phyloP scores from a whole-genome alignment of 2,113 vertebrate genomes.

The Otolemur garnettii region DNA sequence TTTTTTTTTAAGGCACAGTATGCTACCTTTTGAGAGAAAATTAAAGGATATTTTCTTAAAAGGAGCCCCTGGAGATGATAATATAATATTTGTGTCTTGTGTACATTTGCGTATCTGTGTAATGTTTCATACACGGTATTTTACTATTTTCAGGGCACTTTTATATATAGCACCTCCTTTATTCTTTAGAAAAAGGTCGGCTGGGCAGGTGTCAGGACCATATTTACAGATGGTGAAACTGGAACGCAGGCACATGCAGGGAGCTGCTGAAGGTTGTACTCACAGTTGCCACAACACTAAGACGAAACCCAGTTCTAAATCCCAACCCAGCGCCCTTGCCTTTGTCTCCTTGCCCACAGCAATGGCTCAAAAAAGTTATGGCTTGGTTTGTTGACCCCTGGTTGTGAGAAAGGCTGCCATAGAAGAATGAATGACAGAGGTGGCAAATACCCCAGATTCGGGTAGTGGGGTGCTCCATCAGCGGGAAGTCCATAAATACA shows the following conservation, averaged over 20 bases:
- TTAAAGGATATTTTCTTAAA: neutral
- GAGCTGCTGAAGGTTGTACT: neutral
- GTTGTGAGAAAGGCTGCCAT: neutral
- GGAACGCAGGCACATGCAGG: neutral
- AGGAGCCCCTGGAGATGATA: neutral
- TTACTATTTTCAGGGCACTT: conserved; percentile 12
- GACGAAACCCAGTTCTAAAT: neutral
- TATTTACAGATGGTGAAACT: neutral
- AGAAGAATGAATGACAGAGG: neutral
- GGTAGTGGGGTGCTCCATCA: neutral
- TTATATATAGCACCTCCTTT: neutral
- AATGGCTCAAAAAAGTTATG: neutral
- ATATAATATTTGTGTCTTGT: neutral
- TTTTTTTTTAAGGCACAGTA: neutral
- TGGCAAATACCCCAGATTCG: neutral
- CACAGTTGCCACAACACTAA: neutral
- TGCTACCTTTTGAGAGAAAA: neutral
- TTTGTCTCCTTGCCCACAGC: neutral
- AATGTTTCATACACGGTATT: neutral
- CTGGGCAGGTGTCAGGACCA: neutral
- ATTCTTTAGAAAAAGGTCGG: neutral
- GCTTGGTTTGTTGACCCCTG: neutral
- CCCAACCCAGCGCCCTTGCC: neutral
- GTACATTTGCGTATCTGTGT: neutral
- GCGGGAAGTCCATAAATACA: neutral